These are phyloP conservation scores for Lonchura striata DNA, from an alignment of 2,113 vertebrate species.

Conservation along the genomic window DNA sequence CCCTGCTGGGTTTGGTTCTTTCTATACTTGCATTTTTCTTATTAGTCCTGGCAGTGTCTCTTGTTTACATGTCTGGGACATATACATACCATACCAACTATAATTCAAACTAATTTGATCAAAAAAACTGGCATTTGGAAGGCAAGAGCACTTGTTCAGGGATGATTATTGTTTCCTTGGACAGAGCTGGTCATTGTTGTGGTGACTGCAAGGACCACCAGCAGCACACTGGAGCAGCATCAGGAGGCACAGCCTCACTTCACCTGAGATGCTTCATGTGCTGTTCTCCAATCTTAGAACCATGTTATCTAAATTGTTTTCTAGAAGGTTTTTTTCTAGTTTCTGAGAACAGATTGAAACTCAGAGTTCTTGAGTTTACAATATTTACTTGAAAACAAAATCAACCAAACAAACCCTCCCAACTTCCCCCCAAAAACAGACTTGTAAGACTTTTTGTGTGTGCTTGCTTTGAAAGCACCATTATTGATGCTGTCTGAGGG, in stretches of 20 bases:
- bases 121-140: neutral
- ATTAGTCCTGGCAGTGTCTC: neutral
- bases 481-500: neutral
- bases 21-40: neutral
- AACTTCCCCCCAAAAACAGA: neutral
- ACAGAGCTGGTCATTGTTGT: neutral
- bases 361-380: neutral
- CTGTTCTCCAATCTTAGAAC: neutral
- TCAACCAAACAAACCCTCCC: rapidly evolving
- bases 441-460: neutral
- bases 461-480: neutral
- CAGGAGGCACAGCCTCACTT: neutral
- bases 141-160: neutral
- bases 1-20: neutral
- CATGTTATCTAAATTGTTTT: neutral
- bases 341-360: neutral
- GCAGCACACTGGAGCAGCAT: neutral
- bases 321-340: neutral
- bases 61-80: neutral
- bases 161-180: neutral
- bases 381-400: neutral
- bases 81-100: neutral
- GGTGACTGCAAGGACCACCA: neutral
- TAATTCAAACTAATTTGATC: neutral
- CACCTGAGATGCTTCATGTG: rapidly evolving